Evolutionary conservation across 2,113 vertebrate species (phyloP).

Genomic region (Elachura formosa): DNA sequence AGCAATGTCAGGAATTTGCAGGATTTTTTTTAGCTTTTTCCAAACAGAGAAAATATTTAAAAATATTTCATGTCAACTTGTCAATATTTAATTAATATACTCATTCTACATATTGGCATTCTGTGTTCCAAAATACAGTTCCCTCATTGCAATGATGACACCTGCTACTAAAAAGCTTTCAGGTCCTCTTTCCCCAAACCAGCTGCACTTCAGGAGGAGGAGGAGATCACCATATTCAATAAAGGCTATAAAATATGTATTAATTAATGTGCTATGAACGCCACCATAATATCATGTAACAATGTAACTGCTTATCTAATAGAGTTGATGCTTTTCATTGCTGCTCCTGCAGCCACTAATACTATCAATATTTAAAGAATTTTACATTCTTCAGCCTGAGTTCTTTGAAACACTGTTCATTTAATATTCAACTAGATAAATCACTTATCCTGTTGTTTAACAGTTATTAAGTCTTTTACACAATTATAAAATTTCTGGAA

Average conservation of each 20-base stretch:
- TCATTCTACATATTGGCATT: background rate
- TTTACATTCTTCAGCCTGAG: background rate
- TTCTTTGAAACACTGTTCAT: background rate
- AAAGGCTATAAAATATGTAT: background rate
- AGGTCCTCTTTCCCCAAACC: background rate
- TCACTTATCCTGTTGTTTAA: background rate
- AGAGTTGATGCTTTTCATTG: background rate
- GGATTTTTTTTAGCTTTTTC: background rate
- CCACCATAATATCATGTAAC: background rate
- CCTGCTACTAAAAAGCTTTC: background rate
- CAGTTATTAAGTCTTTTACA: background rate
- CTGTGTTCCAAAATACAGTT: background rate
- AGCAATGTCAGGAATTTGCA: background rate
- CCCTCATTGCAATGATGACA: background rate
- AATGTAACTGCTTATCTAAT: background rate
- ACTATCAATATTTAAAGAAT: background rate
- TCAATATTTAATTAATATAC: background rate
- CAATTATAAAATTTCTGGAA: background rate
- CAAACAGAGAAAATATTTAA: background rate
- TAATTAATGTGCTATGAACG: background rate
- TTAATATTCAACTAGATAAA: background rate
- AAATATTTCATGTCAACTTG: background rate
- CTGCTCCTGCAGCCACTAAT: background rate
- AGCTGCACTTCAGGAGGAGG: background rate
- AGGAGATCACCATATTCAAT: background rate